Evolutionary conservation across 92 coral and sea anemone genomes (phyloP).

Genomic region (Zoanthus gigantus): DNA sequence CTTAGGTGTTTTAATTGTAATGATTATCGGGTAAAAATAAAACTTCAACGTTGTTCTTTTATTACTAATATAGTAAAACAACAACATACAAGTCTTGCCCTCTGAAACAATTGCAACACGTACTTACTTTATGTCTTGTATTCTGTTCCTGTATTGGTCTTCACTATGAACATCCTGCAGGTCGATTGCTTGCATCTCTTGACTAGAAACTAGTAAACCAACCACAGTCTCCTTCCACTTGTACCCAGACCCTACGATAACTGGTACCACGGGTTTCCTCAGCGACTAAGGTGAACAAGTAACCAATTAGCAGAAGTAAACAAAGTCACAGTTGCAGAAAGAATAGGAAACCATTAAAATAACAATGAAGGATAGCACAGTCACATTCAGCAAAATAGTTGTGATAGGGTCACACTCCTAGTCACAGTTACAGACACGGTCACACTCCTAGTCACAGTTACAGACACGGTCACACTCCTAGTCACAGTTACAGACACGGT

Average conservation of each 20-base stretch:
- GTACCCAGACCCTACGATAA: slow-evolving; percentile 86
- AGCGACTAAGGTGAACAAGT: slow-evolving; percentile 69
- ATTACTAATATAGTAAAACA: no score
- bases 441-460: not conserved
- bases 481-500: not conserved
- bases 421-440: not conserved
- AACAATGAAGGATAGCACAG: no score
- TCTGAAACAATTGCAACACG: no score
- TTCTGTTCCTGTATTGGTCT: slow-evolving; percentile 47
- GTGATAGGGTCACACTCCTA: not conserved
- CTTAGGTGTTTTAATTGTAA: no score
- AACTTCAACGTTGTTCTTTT: no score
- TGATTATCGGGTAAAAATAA: no score
- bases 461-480: not conserved
- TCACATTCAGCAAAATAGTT: no score
- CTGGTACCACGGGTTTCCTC: slow-evolving; percentile 92
- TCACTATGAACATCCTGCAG: slow-evolving; percentile 71
- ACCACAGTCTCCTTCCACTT: slow-evolving; percentile 87
- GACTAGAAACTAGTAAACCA: slow-evolving; percentile 86
- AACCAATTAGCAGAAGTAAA: not conserved
- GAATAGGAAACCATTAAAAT: no score
- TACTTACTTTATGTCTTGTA: slow-evolving; percentile 78
- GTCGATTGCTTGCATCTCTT: slow-evolving; percentile 68
- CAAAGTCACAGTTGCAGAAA: not conserved
- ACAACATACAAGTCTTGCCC: no score